phyloP scores from a whole-genome alignment of 2,113 vertebrate species.

The Struthidea cinerea region DNA sequence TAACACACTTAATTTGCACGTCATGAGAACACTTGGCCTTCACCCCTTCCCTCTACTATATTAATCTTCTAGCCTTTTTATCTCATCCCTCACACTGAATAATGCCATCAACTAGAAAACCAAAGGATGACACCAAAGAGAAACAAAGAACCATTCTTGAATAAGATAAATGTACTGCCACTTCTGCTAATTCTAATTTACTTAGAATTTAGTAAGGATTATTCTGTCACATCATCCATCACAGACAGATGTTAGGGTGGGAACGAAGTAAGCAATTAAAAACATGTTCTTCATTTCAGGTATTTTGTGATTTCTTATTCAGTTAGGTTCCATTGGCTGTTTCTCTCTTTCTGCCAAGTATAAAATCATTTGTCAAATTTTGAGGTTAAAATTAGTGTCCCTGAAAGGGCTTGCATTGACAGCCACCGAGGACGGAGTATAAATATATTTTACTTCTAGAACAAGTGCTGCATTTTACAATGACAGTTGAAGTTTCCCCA shows the following conservation, averaged over 20 bases:
- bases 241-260: not conserved
- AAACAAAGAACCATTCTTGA: not conserved
- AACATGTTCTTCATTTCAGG: constrained; percentile 40
- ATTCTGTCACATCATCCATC: constrained; percentile 52
- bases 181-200: constrained; percentile 49
- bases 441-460: not conserved
- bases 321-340: not conserved
- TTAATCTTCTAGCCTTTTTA: not conserved
- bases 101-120: not conserved
- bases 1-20: not conserved
- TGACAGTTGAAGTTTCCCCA: not conserved
- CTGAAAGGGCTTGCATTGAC: not conserved
- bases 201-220: constrained; percentile 48
- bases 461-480: not conserved
- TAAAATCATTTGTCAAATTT: not conserved
- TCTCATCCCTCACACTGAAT: not conserved
- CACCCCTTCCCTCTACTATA: not conserved
- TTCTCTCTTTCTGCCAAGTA: not conserved
- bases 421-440: not conserved
- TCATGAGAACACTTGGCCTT: not conserved
- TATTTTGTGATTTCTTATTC: constrained; percentile 15
- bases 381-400: not conserved
- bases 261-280: constrained; percentile 58
- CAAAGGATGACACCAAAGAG: not conserved
- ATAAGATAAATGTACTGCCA: constrained; percentile 46